Percentiles rank a stretch among this genome's conserved stretches.
phyloP scores from a whole-genome alignment of 2,888 invertebrate species.

The Reticulitermes lucifugus region DNA sequence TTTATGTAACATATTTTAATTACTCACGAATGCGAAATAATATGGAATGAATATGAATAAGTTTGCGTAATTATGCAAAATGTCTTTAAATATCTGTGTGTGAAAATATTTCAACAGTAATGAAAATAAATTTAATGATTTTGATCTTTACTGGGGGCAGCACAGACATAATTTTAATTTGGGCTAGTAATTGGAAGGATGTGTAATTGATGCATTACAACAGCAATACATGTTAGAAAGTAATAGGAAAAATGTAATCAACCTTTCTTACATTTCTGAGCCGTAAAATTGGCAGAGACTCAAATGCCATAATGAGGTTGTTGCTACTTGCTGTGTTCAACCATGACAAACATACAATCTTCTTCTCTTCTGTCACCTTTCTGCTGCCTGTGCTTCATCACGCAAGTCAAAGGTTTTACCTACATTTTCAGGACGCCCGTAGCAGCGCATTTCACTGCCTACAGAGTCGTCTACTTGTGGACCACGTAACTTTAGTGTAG shows the following conservation, averaged over 20 bases:
- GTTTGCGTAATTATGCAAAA: not conserved
- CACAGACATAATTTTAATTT: conserved; percentile 8
- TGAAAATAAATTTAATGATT: not conserved
- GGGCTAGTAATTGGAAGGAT: not conserved
- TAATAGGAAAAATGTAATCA: not conserved
- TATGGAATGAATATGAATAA: not conserved
- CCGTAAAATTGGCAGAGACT: not conserved
- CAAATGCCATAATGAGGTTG: not conserved
- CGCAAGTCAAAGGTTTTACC: conserved; percentile 58
- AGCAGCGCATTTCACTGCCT: conserved; percentile 56
- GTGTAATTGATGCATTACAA: not conserved
- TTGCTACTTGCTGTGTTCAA: conserved; percentile 13
- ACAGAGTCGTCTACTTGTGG: conserved; percentile 54
- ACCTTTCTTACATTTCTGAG: conserved; percentile 3
- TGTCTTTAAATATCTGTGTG: not conserved
- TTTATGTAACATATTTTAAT: not conserved
- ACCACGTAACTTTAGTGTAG: conserved; percentile 73
- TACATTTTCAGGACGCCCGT: conserved; percentile 70
- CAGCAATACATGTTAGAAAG: conserved; percentile 35
- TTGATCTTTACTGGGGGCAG: not conserved
- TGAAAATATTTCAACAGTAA: not conserved
- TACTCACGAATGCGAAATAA: not conserved
- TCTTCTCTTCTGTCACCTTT: conserved; percentile 50
- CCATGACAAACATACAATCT: conserved; percentile 31
- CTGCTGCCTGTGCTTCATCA: conserved; percentile 45